Evolutionary conservation across 2,113 vertebrate species (phyloP).

Genomic region (Aramus guarauna): DNA sequence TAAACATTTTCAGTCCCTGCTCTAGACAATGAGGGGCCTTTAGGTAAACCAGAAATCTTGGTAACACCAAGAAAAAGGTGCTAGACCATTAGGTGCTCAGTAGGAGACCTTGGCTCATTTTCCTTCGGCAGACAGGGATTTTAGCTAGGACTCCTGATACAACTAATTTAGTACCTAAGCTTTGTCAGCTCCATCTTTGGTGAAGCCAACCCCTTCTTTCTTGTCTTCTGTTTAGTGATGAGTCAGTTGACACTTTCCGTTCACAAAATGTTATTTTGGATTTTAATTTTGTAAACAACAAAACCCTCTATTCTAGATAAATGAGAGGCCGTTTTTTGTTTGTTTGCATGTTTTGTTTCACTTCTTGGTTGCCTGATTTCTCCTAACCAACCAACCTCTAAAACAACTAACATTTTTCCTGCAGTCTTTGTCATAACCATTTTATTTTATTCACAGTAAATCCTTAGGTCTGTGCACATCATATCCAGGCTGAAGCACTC

Average conservation of each 20-base stretch:
- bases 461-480: not conserved
- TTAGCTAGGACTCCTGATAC: not conserved
- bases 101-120: not conserved
- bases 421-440: not conserved
- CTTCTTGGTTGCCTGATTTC: not conserved
- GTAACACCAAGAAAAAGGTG: not conserved
- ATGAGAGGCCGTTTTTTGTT: not conserved
- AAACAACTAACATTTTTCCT: not conserved
- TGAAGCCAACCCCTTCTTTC: not conserved
- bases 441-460: not conserved
- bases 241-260: not conserved
- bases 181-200: not conserved
- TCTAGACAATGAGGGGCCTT: not conserved
- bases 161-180: not conserved
- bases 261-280: not conserved
- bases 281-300: not conserved
- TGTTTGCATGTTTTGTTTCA: not conserved
- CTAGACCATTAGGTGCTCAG: accelerated
- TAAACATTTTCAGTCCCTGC: not conserved
- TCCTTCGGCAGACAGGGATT: not conserved
- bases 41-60: not conserved
- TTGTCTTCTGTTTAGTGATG: not conserved
- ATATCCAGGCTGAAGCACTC: not conserved
- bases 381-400: not conserved
- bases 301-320: not conserved